phyloP scores from a whole-genome alignment of 2,113 vertebrate species.

The Gymnogyps californianus region DNA sequence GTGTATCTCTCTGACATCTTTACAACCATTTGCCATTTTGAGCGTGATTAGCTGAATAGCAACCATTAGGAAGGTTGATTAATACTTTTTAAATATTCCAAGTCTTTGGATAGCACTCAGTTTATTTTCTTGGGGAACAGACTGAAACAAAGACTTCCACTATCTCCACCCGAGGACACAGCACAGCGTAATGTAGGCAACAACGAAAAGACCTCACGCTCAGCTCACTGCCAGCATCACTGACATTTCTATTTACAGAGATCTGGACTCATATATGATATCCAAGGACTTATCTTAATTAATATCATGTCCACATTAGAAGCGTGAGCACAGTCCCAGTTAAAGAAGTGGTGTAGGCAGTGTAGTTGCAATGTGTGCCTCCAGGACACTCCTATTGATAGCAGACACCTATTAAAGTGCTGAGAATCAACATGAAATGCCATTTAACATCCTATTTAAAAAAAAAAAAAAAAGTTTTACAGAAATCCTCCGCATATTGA shows the following conservation, averaged over 20 bases:
- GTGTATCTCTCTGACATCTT: slow-evolving; percentile 66
- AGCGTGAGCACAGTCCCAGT: not conserved
- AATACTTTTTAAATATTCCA: slow-evolving; percentile 63
- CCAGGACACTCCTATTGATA: slow-evolving; percentile 41
- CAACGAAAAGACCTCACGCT: not conserved
- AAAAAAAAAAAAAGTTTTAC: not conserved
- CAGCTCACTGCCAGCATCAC: not conserved
- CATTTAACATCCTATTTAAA: slow-evolving; percentile 58
- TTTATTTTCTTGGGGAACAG: not conserved
- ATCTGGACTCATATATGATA: not conserved
- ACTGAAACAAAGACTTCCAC: not conserved
- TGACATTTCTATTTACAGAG: slow-evolving; percentile 2
- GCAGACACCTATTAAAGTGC: slow-evolving; percentile 47
- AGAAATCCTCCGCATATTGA: not conserved
- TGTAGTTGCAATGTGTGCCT: slow-evolving; percentile 43
- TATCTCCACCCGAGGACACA: not conserved
- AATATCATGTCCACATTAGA: slow-evolving; percentile 11
- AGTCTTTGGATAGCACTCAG: not conserved
- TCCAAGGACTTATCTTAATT: slow-evolving; percentile 27
- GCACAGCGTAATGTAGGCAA: not conserved
- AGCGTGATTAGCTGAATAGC: slow-evolving; percentile 62
- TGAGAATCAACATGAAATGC: slow-evolving; percentile 63
- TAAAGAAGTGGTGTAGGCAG: slow-evolving; percentile 29
- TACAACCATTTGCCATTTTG: slow-evolving; percentile 63
- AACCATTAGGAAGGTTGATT: slow-evolving; percentile 63